These are phyloP conservation scores for Phasia obesa DNA, from an alignment of 2,888 invertebrate species.

Conservation along the genomic window DNA sequence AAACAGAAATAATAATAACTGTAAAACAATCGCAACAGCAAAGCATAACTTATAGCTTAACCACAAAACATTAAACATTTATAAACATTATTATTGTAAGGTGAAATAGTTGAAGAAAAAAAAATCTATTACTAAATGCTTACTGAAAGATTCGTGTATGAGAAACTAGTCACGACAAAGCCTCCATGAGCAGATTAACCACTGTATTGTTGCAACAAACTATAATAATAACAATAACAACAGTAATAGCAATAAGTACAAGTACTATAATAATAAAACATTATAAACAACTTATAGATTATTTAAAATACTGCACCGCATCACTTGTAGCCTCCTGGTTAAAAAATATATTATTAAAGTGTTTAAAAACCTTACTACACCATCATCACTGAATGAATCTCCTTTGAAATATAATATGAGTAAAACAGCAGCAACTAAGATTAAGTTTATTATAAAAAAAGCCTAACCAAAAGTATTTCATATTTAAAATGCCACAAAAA, in stretches of 20 bases:
- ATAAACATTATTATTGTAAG: slow-evolving; percentile 52
- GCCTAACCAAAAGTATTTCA: slow-evolving; percentile 32
- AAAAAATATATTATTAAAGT: slow-evolving; percentile 9
- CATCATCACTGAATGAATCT: slow-evolving; percentile 68
- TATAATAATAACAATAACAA: slow-evolving; percentile 36
- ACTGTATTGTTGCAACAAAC: slow-evolving; percentile 52
- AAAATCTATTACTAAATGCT: slow-evolving; percentile 56
- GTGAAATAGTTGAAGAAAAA: slow-evolving; percentile 3
- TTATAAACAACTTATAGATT: slow-evolving; percentile 41
- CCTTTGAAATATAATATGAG: slow-evolving; percentile 48
- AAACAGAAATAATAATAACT: background rate
- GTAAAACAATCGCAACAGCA: slow-evolving; percentile 7
- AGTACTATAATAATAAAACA: slow-evolving; percentile 35
- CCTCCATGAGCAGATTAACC: slow-evolving; percentile 73
- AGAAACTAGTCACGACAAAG: slow-evolving; percentile 79
- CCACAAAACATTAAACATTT: slow-evolving; percentile 55
- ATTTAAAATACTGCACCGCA: slow-evolving; percentile 36
- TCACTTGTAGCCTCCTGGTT: slow-evolving; percentile 16
- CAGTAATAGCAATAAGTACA: slow-evolving; percentile 19
- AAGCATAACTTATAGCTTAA: slow-evolving; percentile 46
- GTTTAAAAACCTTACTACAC: slow-evolving; percentile 9
- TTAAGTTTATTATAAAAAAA: slow-evolving; percentile 23
- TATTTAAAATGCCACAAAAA: slow-evolving; percentile 10
- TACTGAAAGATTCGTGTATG: slow-evolving; percentile 78
- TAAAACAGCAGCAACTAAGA: slow-evolving; percentile 13